phyloP scores from a whole-genome alignment of 35 echinoderm and acorn worm genomes.

The Holothuria glaberrima region DNA sequence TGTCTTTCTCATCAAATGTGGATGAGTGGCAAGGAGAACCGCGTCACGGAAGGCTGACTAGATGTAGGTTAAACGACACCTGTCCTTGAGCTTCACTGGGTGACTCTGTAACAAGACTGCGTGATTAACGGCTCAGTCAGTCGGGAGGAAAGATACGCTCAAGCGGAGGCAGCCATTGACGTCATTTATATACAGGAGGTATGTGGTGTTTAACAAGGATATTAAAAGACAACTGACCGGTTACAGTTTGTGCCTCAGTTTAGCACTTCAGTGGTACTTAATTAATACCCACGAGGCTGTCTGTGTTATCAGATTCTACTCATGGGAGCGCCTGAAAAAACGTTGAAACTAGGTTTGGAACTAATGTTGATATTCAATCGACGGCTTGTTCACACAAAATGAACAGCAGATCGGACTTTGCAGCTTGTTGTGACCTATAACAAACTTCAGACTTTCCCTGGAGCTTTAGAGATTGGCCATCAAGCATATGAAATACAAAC shows the following conservation, averaged over 20 bases:
- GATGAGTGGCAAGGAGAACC: background rate
- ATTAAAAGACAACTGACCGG: slow-evolving; percentile 47
- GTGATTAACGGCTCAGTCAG: slow-evolving; percentile 44
- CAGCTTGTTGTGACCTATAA: too few species aligned
- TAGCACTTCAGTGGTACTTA: slow-evolving; percentile 30
- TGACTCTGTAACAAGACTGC: slow-evolving; percentile 31
- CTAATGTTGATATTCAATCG: too few species aligned
- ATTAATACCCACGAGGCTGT: slow-evolving; percentile 35
- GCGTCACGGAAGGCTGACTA: slow-evolving; percentile 11
- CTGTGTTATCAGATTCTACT: background rate
- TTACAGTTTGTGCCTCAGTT: slow-evolving; percentile 20
- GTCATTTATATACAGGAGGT: slow-evolving; percentile 15
- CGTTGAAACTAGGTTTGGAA: too few species aligned
- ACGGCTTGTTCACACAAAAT: too few species aligned
- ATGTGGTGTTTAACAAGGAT: slow-evolving; percentile 51
- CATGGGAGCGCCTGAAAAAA: too few species aligned
- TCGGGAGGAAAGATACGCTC: slow-evolving; percentile 38
- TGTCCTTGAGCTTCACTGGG: slow-evolving; percentile 5
- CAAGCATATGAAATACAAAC: too few species aligned
- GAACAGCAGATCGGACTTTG: too few species aligned
- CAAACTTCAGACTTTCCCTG: too few species aligned
- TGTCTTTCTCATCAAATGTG: background rate
- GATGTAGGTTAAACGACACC: slow-evolving; percentile 48
- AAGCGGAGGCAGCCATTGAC: background rate
- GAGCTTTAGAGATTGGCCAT: too few species aligned